phyloP scores from a whole-genome alignment of 2,113 vertebrate genomes.

The Centropristis striata region DNA sequence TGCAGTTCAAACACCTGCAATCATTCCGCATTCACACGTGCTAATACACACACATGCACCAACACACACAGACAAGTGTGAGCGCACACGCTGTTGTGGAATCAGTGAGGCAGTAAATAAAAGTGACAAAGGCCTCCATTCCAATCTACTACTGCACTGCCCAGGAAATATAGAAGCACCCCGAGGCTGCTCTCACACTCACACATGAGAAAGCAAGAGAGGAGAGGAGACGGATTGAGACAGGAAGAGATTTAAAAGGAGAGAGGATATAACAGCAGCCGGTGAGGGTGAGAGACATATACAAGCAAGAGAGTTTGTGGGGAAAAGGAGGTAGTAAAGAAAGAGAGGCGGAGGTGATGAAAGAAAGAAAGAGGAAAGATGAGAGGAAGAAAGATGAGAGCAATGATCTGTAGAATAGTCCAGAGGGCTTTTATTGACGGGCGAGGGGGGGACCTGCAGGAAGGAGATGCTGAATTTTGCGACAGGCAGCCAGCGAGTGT shows the following conservation, averaged over 20 bases:
- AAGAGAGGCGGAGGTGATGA: constrained; percentile 4
- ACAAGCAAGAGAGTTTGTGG: constrained; percentile 40
- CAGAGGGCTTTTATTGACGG: constrained; percentile 57
- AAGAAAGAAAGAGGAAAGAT: constrained; percentile 24
- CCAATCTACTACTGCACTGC: constrained; percentile 73
- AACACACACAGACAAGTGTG: background rate
- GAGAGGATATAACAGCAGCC: constrained; percentile 28
- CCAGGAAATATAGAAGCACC: constrained; percentile 76
- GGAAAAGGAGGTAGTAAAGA: constrained; percentile 35
- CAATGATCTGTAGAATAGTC: constrained; percentile 53
- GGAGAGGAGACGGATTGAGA: constrained; percentile 47
- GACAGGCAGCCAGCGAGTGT: background rate
- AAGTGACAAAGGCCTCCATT: constrained; percentile 84
- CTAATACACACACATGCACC: constrained; percentile 10
- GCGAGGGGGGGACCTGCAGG: background rate
- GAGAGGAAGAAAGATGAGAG: constrained; percentile 50
- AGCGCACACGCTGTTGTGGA: constrained; percentile 47
- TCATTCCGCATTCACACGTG: constrained; percentile 51
- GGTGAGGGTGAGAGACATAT: constrained; percentile 35
- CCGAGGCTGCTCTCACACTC: constrained; percentile 59
- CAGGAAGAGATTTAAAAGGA: constrained; percentile 55
- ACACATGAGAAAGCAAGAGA: constrained; percentile 36
- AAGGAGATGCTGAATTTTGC: constrained; percentile 6
- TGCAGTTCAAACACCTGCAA: constrained; percentile 73
- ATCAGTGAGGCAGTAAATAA: constrained; percentile 81